Evolutionary conservation across 2,797 vertebrate species (phyloP), one percentile per base, ranked within the genome.

Genomic region (Euphonia xanthogaster): DNA sequence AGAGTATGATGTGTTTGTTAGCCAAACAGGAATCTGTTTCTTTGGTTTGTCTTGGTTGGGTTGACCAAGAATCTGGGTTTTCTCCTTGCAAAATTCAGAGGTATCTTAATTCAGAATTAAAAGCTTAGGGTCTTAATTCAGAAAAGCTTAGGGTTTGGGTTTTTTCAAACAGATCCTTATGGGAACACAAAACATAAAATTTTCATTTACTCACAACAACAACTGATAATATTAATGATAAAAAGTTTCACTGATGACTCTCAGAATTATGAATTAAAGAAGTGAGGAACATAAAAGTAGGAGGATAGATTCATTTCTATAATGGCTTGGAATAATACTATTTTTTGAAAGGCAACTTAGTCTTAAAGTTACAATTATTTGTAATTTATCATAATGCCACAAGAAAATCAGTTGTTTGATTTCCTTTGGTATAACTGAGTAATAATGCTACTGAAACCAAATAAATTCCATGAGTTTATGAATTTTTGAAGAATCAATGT

Each of bases 111-210:
- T 68, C 39, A 58, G 19, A 84, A 55, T 33, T 25, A 67, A 76
- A 61, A 65, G 2, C 6, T 47, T 44, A 16, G 2, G 1, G 3
- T 44, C n/a, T n/a, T n/a, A n/a, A n/a, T n/a, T n/a, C n/a, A n/a
- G n/a, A 67, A 76, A 61, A 65, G 2, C 6, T 47, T 44, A 16
- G 2, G 1, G 3, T 44, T 62, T 37, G 23, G 15, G 0, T 1
- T 53, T 70, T 61, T 70, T 27, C 44, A 42, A 67, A 42, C 5
- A 67, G 18, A 25, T 37, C 50, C 31, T 61, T 58, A 44, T 24
- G 6, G 7, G 7, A 73, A 58, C 7, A 31, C 8, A 87, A 68
- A 87, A 42, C 21, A 33, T 0, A 33, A 37, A 37, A 6, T 47
- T 77, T 71, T 60, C 19, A 31, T 58, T 81, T 71, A 62, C 40